Evolutionary conservation across 2,888 invertebrate genomes (phyloP).

Genomic region (Xylocampa areola): DNA sequence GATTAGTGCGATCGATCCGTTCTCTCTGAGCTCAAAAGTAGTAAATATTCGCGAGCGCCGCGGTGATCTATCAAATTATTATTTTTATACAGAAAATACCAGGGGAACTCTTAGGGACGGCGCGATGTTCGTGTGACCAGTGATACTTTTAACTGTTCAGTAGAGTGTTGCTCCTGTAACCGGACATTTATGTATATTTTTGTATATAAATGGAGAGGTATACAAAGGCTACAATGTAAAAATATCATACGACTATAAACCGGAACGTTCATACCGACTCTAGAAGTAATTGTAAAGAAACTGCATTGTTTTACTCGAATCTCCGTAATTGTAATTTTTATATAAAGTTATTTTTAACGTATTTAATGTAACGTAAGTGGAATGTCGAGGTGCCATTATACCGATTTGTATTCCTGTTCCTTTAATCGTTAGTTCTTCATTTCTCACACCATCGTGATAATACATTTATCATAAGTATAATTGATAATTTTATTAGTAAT

Average conservation of each 20-base stretch:
- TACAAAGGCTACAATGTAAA: conserved; percentile 81
- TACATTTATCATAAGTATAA: conserved; percentile 56
- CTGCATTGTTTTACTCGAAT: conserved; percentile 84
- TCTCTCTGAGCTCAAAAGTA: conserved; percentile 65
- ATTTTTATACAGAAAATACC: conserved; percentile 78
- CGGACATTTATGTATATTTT: conserved; percentile 87
- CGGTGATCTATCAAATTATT: conserved; percentile 74
- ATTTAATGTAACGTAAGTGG: conserved; percentile 83
- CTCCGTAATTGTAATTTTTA: conserved; percentile 87
- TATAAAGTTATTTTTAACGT: conserved; percentile 83
- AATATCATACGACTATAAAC: conserved; percentile 79
- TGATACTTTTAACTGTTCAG: conserved; percentile 69
- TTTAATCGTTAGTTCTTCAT: conserved; percentile 70
- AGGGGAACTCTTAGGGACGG: conserved; percentile 60
- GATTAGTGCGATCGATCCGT: conserved; percentile 55
- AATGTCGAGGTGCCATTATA: conserved; percentile 88
- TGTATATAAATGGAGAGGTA: conserved; percentile 86
- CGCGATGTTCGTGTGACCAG: conserved; percentile 64
- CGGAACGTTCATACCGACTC: conserved; percentile 68
- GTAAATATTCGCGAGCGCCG: conserved; percentile 56
- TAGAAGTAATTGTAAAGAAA: conserved; percentile 73
- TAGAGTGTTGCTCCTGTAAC: conserved; percentile 68
- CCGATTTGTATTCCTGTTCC: conserved; percentile 82
- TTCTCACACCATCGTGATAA: conserved; percentile 61
- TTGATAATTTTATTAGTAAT: conserved; percentile 62